Percentiles rank a stretch among this genome's conserved stretches.
Evolutionary conservation across 1,140 invertebrate genomes (phyloP).

Genomic region (Archegozetes longisetosus): DNA sequence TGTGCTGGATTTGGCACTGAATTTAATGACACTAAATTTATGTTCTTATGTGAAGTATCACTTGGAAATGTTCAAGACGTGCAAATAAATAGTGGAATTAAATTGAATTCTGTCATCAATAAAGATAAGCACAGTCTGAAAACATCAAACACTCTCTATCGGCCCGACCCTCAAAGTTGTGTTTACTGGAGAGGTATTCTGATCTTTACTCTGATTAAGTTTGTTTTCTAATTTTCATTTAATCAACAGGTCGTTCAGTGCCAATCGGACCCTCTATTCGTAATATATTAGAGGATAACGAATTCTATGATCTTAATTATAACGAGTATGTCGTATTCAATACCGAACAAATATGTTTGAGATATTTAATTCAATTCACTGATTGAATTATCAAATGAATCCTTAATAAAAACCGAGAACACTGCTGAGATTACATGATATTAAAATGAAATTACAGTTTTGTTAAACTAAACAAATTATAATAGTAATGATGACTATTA

Average conservation of each 20-base stretch:
- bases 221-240: background rate
- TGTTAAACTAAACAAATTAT: no score
- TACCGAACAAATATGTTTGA: constrained; percentile 28
- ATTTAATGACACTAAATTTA: background rate
- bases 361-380: constrained; percentile 31
- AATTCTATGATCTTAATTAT: constrained; percentile 15
- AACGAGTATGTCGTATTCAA: constrained; percentile 34
- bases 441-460: no score
- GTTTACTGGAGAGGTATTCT: background rate
- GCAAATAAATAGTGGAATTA: background rate
- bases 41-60: background rate
- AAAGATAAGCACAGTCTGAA: background rate
- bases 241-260: background rate
- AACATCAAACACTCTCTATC: background rate
- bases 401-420: no score
- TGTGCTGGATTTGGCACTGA: background rate
- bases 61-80: background rate
- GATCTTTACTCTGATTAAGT: background rate
- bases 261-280: background rate
- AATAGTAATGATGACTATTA: no score
- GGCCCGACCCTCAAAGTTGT: background rate
- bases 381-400: constrained; percentile 1
- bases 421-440: no score
- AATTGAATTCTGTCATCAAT: background rate
- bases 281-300: constrained; percentile 12